Evolutionary conservation across 2,888 invertebrate species (phyloP).

Genomic region (Lithophane semibrunnea): DNA sequence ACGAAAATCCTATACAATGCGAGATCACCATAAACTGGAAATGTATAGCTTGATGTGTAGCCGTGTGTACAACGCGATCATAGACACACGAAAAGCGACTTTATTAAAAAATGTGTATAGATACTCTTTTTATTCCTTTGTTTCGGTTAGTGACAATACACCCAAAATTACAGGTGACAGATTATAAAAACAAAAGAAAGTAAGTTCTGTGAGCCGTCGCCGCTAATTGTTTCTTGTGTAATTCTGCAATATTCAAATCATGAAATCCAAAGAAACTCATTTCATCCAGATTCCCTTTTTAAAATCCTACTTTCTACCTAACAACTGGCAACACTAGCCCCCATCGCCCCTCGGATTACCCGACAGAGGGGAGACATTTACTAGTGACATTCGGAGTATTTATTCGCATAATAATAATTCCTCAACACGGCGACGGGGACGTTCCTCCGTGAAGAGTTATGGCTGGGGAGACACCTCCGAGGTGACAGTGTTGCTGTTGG

Average conservation of each 20-base stretch:
- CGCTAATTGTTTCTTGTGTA: no score
- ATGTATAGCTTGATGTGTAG: no score
- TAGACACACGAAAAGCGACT: no score
- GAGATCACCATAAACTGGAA: no score
- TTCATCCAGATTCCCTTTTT: neutral
- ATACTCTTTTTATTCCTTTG: neutral
- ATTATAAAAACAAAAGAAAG: neutral
- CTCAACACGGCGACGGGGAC: constrained; percentile 88
- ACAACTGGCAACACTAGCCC: constrained; percentile 50
- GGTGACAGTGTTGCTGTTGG: constrained; percentile 76
- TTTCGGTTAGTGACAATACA: neutral
- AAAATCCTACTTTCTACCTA: constrained; percentile 23
- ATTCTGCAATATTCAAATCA: no score
- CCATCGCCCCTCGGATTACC: constrained; percentile 77
- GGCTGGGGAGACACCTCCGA: constrained; percentile 87
- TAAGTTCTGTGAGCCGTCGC: neutral
- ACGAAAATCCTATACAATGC: no score
- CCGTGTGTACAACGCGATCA: no score
- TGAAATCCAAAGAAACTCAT: no score
- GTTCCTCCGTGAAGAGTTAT: constrained; percentile 87
- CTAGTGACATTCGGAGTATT: constrained; percentile 92
- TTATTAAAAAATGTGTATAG: no score
- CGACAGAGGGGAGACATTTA: constrained; percentile 89
- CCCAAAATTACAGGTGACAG: neutral
- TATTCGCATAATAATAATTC: constrained; percentile 93